Base-by-base conservation (phyloP, 2,888 invertebrate species). In the Blastobasis lacticolella region DNA sequence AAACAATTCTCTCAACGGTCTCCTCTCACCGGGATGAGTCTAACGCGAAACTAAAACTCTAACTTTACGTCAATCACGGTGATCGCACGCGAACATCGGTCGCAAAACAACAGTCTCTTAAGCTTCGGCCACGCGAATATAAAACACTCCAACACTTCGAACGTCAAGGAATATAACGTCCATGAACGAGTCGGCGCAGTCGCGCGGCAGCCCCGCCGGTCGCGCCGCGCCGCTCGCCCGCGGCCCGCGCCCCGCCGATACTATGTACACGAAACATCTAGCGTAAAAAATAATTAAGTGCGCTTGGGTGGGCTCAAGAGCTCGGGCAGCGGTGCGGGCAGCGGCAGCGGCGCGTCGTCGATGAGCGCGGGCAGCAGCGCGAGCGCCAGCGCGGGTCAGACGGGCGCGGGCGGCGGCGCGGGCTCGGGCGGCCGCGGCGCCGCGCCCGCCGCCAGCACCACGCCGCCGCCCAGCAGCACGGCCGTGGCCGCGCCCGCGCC, bases 371-470 rank as follows among this genome's bases (percentile, higher is more conserved):
- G 83, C 79, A 86, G 81, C 83, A 85, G 80, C 81, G 87, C 86
- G 80, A 86, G 86, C 85, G 87, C 84, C 77, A 86, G 82, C 81
- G 72, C 81, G 83, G 82, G 84, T 82, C 87, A 87, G 78, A 84
- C 84, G 87, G 90, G 91, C 91, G 92, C 92, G 90, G 92, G 92
- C 90, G 92, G 90, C 85, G 91, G 91, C 69, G 77, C 91, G 78
- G 92, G 92, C 94, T 95, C 96, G 89, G 96, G 96, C 89, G 95
- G 95, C 70, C 95, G 95, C 78, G 94, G 94, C 81, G 94, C 94
- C 77, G 95, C 94, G 78, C 95, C 95, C 81, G 94, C 93, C 87
- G 93, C 94, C 89, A 94, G 94, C 81, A 96, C 95, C 86, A 96
- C 96, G 83, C 95, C 94, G 59, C 94, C 82, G 75, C 95, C 95